phyloP scores from a whole-genome alignment of 2,113 vertebrate species.

The Bolborhynchus lineola region DNA sequence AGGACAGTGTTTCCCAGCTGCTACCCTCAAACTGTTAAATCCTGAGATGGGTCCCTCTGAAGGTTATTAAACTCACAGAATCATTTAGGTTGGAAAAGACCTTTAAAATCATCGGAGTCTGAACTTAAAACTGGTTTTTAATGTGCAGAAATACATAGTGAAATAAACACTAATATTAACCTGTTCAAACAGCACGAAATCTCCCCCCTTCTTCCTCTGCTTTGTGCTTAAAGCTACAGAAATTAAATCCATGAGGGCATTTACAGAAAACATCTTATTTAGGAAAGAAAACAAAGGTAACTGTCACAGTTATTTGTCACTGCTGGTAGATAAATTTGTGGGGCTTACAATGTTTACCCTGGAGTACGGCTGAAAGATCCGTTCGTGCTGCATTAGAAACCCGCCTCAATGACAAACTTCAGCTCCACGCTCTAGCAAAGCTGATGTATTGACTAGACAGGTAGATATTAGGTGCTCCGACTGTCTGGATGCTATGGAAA shows the following conservation, averaged over 20 bases:
- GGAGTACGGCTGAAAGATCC: conserved; percentile 52
- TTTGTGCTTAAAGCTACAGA: background rate
- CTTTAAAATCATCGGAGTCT: background rate
- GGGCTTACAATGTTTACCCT: conserved; percentile 45
- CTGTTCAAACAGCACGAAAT: conserved; percentile 1
- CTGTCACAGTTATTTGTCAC: conserved; percentile 62
- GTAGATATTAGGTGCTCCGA: conserved; percentile 69
- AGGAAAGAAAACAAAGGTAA: conserved; percentile 37
- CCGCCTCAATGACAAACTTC: conserved; percentile 62
- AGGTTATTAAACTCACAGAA: background rate
- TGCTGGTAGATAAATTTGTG: conserved; percentile 62
- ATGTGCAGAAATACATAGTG: background rate
- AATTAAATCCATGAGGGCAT: conserved; percentile 45
- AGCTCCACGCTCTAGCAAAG: conserved; percentile 35
- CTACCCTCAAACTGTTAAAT: background rate
- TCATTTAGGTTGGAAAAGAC: background rate
- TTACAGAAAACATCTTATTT: conserved; percentile 40
- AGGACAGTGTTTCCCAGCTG: background rate
- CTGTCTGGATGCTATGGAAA: conserved; percentile 78
- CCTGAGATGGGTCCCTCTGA: background rate
- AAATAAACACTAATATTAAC: background rate
- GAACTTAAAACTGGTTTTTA: background rate
- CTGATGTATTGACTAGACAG: conserved; percentile 79
- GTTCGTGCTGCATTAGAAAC: conserved; percentile 57
- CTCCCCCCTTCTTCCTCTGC: no score